Evolutionary conservation across 1,140 invertebrate genomes (phyloP).

Genomic region (Heterodera carotae): DNA sequence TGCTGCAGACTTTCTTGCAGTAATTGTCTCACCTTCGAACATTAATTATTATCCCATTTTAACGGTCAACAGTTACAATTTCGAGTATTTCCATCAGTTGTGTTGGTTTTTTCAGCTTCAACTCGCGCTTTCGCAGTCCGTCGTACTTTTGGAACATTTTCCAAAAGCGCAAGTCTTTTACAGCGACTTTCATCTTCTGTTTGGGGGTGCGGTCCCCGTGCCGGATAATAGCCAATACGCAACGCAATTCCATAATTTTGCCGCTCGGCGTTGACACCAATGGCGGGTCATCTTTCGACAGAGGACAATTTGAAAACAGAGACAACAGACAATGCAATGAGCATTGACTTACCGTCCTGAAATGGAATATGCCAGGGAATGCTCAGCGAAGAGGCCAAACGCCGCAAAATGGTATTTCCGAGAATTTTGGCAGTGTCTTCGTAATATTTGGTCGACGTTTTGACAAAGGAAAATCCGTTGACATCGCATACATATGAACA

Average conservation of each 20-base stretch:
- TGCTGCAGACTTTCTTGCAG: background rate
- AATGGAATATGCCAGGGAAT: slow-evolving; percentile 61
- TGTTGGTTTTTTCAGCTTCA: slow-evolving; percentile 95
- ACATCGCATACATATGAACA: slow-evolving; percentile 95
- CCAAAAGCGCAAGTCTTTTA: slow-evolving; percentile 98
- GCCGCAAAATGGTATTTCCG: slow-evolving; percentile 66
- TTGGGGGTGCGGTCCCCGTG: slow-evolving; percentile 98
- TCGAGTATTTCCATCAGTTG: slow-evolving; percentile 80
- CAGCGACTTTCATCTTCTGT: slow-evolving; percentile 99
- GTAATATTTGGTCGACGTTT: slow-evolving; percentile 99
- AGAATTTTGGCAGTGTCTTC: slow-evolving; percentile 98
- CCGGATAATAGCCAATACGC: slow-evolving; percentile 79
- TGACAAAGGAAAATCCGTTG: slow-evolving; percentile 99
- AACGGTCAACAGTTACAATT: background rate
- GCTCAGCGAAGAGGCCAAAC: slow-evolving; percentile 68
- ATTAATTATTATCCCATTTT: background rate
- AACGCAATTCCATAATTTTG: slow-evolving; percentile 89
- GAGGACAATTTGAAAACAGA: slow-evolving; percentile 92
- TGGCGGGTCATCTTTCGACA: slow-evolving; percentile 91
- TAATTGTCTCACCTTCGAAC: background rate
- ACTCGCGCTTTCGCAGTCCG: slow-evolving; percentile 88
- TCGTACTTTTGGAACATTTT: slow-evolving; percentile 97
- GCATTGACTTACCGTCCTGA: slow-evolving; percentile 48
- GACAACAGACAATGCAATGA: too few relatives aligned
- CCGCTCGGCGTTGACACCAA: slow-evolving; percentile 98